Evolutionary conservation across 1,140 invertebrate species (phyloP).

Genomic region (Aphelinus certus): DNA sequence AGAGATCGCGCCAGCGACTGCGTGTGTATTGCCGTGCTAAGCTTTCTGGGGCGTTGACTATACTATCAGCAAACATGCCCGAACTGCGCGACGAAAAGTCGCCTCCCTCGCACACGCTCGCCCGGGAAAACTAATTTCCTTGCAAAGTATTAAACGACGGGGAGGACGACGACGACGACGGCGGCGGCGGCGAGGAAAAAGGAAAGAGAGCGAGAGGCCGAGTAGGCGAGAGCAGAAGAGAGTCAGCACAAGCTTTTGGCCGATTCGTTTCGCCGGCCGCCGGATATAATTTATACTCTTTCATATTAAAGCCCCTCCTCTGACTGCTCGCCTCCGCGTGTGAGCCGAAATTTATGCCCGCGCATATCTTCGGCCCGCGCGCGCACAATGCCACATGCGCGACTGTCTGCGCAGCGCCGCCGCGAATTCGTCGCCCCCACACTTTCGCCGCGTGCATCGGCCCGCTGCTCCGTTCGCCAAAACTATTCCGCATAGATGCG

Average conservation of each 20-base stretch:
- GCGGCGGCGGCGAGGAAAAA: not conserved
- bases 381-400: not conserved
- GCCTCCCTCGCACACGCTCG: no score
- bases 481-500: no score
- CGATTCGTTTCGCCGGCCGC: slow-evolving; percentile 50
- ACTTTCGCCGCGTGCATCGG: no score
- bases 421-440: not conserved
- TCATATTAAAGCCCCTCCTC: slow-evolving; percentile 52
- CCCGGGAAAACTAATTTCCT: slow-evolving; percentile 55
- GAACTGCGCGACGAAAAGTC: no score
- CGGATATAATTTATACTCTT: slow-evolving; percentile 59
- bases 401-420: not conserved
- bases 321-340: not conserved
- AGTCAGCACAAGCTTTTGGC: slow-evolving; percentile 59
- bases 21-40: no score
- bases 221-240: not conserved
- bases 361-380: slow-evolving; percentile 14
- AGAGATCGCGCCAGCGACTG: no score
- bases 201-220: not conserved
- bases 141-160: slow-evolving; percentile 50
- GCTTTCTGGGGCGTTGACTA: no score
- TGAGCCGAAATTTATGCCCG: slow-evolving; percentile 26
- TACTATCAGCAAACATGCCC: no score
- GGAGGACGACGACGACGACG: no score
- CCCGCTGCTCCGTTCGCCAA: no score